A percentile compares a stretch with the other conserved stretches of the same genome.
phyloP scores from a whole-genome alignment of 2,888 invertebrate species.

The Napeogenes inachia region DNA sequence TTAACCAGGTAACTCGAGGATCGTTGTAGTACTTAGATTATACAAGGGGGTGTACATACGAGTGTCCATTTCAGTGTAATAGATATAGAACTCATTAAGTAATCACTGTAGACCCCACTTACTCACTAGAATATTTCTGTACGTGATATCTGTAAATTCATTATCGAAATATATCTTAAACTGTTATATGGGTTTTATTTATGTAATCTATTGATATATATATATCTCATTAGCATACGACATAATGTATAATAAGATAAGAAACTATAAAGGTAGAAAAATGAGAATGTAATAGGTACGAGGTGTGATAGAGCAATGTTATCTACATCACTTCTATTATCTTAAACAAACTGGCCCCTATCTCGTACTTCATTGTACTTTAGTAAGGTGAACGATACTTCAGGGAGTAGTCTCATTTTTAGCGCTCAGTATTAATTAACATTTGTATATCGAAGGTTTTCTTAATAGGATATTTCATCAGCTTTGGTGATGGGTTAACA shows the following conservation, averaged over 20 bases:
- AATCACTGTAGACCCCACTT: constrained; percentile 35
- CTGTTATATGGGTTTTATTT: constrained; percentile 73
- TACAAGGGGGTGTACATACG: constrained; percentile 31
- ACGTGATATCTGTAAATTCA: constrained; percentile 72
- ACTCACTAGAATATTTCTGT: constrained; percentile 52
- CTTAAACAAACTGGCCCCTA: constrained; percentile 51
- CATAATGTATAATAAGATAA: constrained; percentile 14
- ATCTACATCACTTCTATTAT: constrained; percentile 40
- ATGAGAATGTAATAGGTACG: constrained; percentile 35
- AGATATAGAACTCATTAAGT: constrained; percentile 15
- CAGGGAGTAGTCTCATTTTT: constrained; percentile 29
- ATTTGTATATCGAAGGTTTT: constrained; percentile 36
- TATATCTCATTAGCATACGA: constrained; percentile 28
- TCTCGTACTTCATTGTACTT: constrained; percentile 36
- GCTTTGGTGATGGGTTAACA: constrained; percentile 66
- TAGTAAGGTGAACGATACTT: constrained; percentile 32
- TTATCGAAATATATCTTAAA: constrained; percentile 74
- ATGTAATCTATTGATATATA: constrained; percentile 39
- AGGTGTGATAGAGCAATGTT: constrained; percentile 35
- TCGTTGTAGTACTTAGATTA: constrained; percentile 28
- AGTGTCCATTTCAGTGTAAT: constrained; percentile 27
- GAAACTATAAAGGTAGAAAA: constrained; percentile 26
- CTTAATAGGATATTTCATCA: constrained; percentile 48
- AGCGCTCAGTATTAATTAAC: constrained; percentile 22
- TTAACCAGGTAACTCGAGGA: constrained; percentile 11